phyloP scores from a whole-genome alignment of 37 sponge, comb jelly and placozoan genomes.

The Tethya wilhelma region DNA sequence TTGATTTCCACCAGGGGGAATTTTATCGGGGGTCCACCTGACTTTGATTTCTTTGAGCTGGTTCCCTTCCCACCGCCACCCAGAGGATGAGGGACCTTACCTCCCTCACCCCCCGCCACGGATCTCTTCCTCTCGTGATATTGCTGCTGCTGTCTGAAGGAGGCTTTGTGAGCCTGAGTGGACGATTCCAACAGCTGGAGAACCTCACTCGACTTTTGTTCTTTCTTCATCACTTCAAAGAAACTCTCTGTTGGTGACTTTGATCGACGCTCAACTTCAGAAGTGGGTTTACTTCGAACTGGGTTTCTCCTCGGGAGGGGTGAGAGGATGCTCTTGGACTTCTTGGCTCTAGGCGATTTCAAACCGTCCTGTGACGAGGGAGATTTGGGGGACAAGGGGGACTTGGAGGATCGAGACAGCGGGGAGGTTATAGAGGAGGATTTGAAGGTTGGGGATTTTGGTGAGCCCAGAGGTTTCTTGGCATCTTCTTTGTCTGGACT shows the following conservation, averaged over 20 bases:
- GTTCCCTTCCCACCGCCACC: neutral
- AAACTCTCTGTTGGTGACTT: constrained; percentile 12
- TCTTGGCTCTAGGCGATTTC: neutral
- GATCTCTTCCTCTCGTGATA: neutral
- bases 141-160: constrained; percentile 3
- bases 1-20: too few relatives aligned
- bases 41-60: neutral
- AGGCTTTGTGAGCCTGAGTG: neutral
- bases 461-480: too few relatives aligned
- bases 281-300: neutral
- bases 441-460: neutral
- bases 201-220: neutral
- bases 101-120: neutral
- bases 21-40: too few relatives aligned
- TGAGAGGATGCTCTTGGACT: constrained; percentile 2
- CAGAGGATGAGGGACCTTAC: neutral
- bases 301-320: constrained; percentile 3
- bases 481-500: too few relatives aligned
- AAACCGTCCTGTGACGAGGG: neutral
- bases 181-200: neutral
- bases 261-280: neutral
- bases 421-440: neutral
- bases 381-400: neutral
- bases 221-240: constrained; percentile 5
- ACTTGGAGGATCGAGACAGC: neutral